Conservation (phyloP, 2,113 vertebrate species). For the Sorex fumeus region DNA sequence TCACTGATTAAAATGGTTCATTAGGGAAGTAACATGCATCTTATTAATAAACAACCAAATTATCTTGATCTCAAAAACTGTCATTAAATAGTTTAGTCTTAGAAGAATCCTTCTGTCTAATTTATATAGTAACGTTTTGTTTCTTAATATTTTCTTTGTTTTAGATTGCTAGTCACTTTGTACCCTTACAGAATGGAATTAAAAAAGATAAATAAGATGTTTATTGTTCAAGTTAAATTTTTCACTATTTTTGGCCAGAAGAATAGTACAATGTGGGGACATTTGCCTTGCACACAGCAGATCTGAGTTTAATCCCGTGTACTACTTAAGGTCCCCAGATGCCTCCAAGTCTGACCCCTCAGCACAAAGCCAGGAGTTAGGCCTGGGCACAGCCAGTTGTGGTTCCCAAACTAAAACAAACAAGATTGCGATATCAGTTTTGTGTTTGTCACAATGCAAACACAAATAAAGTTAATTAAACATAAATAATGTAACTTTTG, state of each 20-base stretch:
- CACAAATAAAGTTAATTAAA: background rate
- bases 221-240: background rate
- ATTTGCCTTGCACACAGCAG: too few relatives aligned
- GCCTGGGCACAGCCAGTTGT: too few relatives aligned
- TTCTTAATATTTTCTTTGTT: conserved; percentile 60
- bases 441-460: background rate
- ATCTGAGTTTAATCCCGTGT: too few relatives aligned
- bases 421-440: background rate
- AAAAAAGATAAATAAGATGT: conserved; percentile 19
- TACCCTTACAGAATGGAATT: background rate
- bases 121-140: conserved; percentile 44
- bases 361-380: too few relatives aligned
- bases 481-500: background rate
- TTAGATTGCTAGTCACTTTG: conserved; percentile 15
- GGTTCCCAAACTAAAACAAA: too few relatives aligned
- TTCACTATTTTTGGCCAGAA: background rate
- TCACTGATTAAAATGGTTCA: conserved; percentile 83
- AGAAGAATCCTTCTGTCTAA: conserved; percentile 58
- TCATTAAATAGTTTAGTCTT: conserved; percentile 75
- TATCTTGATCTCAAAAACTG: conserved; percentile 73
- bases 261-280: too few relatives aligned
- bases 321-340: too few relatives aligned
- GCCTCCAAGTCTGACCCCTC: too few relatives aligned
- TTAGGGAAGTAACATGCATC: conserved; percentile 82
- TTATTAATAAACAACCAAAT: conserved; percentile 85